Conservation (phyloP, 2,113 vertebrate species). For the Antechinus stuartii region DNA sequence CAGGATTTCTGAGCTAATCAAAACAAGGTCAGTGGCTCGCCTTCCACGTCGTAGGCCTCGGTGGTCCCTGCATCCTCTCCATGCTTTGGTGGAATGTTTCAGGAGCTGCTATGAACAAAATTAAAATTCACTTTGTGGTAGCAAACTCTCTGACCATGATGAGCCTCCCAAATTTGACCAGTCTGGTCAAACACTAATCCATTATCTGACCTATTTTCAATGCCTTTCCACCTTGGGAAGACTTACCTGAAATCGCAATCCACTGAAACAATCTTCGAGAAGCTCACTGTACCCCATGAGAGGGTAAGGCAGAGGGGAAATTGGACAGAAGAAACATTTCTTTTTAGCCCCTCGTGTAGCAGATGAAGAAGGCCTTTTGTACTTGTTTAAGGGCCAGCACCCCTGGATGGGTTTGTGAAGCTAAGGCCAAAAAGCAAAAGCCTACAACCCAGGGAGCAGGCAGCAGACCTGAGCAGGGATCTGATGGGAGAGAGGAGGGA, state of each 20-base stretch:
- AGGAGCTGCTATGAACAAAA: background rate
- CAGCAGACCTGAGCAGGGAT: background rate
- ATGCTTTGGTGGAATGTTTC: background rate
- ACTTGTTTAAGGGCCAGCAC: background rate
- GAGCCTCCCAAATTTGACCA: background rate
- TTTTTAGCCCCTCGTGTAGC: background rate
- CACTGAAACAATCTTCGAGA: background rate
- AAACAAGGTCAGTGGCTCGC: background rate
- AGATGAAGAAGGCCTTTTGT: background rate
- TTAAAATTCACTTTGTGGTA: background rate
- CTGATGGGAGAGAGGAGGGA: background rate
- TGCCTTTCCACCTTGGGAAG: background rate
- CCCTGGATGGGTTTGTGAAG: background rate
- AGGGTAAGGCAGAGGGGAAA: background rate
- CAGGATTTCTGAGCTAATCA: background rate
- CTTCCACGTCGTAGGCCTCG: background rate
- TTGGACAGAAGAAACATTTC: background rate
- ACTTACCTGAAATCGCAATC: background rate
- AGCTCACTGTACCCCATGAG: background rate
- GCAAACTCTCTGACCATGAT: background rate
- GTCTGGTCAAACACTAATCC: background rate
- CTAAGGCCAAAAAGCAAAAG: background rate
- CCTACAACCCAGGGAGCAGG: background rate
- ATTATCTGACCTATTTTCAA: background rate
- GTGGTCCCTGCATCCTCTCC: background rate